Conservation (phyloP, 2,113 vertebrate species). For the Candoia aspera region DNA sequence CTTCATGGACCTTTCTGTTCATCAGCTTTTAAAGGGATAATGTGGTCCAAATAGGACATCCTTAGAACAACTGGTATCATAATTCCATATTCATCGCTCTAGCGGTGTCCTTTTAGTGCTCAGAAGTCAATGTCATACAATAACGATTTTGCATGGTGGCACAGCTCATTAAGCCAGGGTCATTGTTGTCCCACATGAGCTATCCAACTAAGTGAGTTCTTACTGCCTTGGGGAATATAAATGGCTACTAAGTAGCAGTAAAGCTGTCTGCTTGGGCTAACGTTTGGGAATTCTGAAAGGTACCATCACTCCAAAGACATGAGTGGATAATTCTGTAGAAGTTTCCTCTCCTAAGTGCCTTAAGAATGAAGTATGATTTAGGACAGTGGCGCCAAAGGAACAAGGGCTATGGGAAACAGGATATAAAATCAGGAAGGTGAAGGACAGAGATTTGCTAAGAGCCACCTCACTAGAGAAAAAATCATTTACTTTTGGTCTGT, state of each 20-base stretch:
- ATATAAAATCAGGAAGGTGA: too few relatives aligned
- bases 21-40: neutral
- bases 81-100: slow-evolving; percentile 45
- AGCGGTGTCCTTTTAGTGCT: slow-evolving; percentile 47
- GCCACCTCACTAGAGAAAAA: too few relatives aligned
- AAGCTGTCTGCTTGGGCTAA: neutral
- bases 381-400: neutral
- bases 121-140: slow-evolving; percentile 35
- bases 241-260: slow-evolving; percentile 22
- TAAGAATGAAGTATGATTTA: neutral
- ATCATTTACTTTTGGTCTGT: too few relatives aligned
- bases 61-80: slow-evolving; percentile 13
- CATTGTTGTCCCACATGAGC: slow-evolving; percentile 46
- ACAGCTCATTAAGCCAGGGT: slow-evolving; percentile 64
- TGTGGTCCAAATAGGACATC: slow-evolving; percentile 37
- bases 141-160: slow-evolving; percentile 40
- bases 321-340: neutral
- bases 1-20: slow-evolving; percentile 18
- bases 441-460: neutral
- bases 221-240: slow-evolving; percentile 33
- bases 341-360: too few relatives aligned
- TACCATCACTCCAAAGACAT: neutral
- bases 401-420: too few relatives aligned
- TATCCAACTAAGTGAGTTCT: slow-evolving; percentile 48
- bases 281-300: neutral